Evolutionary conservation across 2,888 invertebrate species (phyloP).

Genomic region (Pyrrhosoma nymphula): DNA sequence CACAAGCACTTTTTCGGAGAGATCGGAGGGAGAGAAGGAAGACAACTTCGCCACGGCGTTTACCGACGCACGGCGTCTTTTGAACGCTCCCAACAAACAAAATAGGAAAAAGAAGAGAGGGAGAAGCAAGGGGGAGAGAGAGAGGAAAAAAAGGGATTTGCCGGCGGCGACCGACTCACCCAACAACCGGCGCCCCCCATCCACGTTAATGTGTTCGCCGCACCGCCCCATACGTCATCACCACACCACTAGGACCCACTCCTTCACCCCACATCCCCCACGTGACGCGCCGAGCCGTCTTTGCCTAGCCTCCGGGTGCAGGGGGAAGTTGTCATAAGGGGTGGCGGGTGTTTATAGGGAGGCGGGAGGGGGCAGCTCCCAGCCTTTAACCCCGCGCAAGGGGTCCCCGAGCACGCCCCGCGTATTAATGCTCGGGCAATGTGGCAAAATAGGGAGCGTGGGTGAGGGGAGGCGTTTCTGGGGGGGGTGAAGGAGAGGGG

Average conservation of each 20-base stretch:
- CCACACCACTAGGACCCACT: not conserved
- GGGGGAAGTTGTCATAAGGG: not conserved
- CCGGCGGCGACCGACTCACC: constrained; percentile 9
- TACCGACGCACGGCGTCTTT: not conserved
- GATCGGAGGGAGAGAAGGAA: not conserved
- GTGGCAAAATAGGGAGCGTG: constrained; percentile 45
- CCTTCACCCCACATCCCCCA: not conserved
- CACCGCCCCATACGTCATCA: not conserved
- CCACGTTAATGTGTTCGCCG: not conserved
- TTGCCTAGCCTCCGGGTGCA: constrained; percentile 10
- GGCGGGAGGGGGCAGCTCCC: not conserved
- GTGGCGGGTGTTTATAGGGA: not conserved
- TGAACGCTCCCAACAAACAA: not conserved
- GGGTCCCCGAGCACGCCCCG: constrained; percentile 60
- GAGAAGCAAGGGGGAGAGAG: not conserved
- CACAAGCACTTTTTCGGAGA: constrained; percentile 12
- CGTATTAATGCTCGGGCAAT: constrained; percentile 64
- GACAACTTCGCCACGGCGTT: constrained; percentile 29
- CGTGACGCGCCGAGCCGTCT: constrained; percentile 31
- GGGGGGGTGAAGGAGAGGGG: not conserved
- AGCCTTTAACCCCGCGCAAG: constrained; percentile 48
- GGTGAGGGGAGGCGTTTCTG: not conserved
- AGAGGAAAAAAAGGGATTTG: not conserved
- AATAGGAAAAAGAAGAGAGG: not conserved
- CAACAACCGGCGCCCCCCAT: not conserved